Conservation (phyloP, 2,888 invertebrate genomes). For the Campoplex nolae region DNA sequence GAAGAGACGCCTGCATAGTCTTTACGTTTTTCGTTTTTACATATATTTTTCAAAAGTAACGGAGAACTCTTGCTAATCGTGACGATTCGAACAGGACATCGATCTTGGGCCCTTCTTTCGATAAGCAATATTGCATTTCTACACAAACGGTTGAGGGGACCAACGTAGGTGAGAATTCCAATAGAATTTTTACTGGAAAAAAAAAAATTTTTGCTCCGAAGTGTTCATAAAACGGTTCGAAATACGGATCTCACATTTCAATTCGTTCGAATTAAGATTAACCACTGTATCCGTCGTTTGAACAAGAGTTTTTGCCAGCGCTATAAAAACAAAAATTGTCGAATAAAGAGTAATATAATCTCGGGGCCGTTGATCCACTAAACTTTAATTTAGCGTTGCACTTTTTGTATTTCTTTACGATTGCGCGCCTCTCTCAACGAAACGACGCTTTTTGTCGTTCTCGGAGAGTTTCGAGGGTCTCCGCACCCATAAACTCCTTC, state of each 20-base stretch:
- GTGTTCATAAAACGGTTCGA: too few species aligned
- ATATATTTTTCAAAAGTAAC: not conserved
- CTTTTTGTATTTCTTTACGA: constrained; percentile 12
- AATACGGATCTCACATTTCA: not conserved
- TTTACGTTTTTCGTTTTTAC: not conserved
- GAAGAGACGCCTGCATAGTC: not conserved
- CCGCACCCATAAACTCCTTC: constrained; percentile 22
- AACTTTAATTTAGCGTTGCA: constrained; percentile 1
- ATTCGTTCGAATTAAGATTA: not conserved
- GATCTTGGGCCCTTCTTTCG: too few species aligned
- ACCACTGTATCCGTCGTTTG: not conserved
- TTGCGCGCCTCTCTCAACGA: not conserved
- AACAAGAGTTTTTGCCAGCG: not conserved
- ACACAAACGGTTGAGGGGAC: too few species aligned
- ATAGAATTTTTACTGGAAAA: too few species aligned
- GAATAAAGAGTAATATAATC: not conserved
- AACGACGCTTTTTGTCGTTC: constrained; percentile 23
- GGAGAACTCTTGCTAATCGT: too few species aligned
- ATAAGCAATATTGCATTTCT: too few species aligned
- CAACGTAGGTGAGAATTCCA: too few species aligned
- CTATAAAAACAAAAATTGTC: not conserved
- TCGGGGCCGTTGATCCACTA: not conserved
- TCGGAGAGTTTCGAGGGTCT: not conserved
- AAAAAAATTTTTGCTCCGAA: too few species aligned
- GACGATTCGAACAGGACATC: too few species aligned